Percentiles rank a stretch among this genome's conserved stretches.
These are phyloP conservation scores for Melikaiella ostensackeni DNA, from an alignment of 2,888 invertebrate species.

Conservation along the genomic window DNA sequence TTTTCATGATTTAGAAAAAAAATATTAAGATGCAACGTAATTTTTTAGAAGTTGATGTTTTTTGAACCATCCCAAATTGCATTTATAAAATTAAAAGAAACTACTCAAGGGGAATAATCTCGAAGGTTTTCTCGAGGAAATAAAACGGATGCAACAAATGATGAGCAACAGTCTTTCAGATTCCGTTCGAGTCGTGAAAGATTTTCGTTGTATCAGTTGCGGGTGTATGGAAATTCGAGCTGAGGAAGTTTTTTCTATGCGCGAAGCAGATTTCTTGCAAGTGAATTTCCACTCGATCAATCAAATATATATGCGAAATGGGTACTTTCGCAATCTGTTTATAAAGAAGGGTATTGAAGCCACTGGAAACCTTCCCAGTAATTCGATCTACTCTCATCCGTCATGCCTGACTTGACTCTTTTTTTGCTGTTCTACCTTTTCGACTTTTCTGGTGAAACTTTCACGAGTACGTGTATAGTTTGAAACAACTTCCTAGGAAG, in stretches of 20 bases:
- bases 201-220: constrained; percentile 4
- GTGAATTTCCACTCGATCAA: constrained; percentile 22
- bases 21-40: too few relatives aligned
- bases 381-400: constrained; percentile 1
- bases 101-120: not conserved
- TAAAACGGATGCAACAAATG: constrained; percentile 30
- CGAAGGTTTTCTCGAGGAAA: not conserved
- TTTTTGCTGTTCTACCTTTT: not conserved
- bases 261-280: constrained; percentile 1
- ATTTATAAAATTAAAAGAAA: too few relatives aligned
- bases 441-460: constrained; percentile 28
- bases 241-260: not conserved
- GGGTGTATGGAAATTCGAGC: constrained; percentile 16
- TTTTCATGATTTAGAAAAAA: too few relatives aligned
- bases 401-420: not conserved
- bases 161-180: constrained; percentile 3
- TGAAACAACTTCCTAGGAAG: not conserved
- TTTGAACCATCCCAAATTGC: too few relatives aligned
- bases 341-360: constrained; percentile 4
- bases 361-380: not conserved
- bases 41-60: too few relatives aligned
- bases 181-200: constrained; percentile 11
- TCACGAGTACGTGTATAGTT: not conserved
- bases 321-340: constrained; percentile 9
- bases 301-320: not conserved